Base-by-base conservation (phyloP, 2,888 invertebrate species). In the Drosophila prolongata region DNA sequence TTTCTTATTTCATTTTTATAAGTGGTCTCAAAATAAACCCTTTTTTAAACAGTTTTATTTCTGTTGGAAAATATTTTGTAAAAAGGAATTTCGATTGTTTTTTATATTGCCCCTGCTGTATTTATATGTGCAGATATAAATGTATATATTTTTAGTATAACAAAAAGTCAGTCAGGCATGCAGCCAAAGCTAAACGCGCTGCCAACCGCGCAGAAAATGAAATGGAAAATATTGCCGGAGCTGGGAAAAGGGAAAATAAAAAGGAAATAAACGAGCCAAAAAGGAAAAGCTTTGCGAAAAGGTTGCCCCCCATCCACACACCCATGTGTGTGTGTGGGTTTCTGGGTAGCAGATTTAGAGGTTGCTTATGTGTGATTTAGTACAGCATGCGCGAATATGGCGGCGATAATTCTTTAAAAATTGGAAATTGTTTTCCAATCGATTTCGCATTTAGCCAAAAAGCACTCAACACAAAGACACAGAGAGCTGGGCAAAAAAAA, bases 371-470 rank as follows among this genome's bases (percentile, higher is more conserved):
- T 91, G 91, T 90, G 91, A 91, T 91, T 91, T 91, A 91, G 89
- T 87, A 79, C 84, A 91, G 91, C 90, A 91, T 87, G 90, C 91
- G 91, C 91, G 91, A 91, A 91, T 91, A 91, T 91, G 90, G 91
- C 87, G 88, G 91, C 90, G 91, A 91, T 91, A 91, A 91, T 91
- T 91, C 91, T 91, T 91, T 90, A 91, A 90, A 91, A 91, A 91
- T 91, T 91, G 91, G 90, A 91, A 91, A 91, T 91, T 91, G 91
- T 91, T 91, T 91, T 90, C 90, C 91, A 91, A 91, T 91, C 91
- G 91, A 91, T 91, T 91, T 90, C 90, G 88, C 91, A 90, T 90
- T 90, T 90, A 90, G 89, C 80, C 80, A 89, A 89, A 89, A 90
- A 89, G 78, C 89, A 89, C 86, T 90, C 75, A 57, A 65, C 76